Evolutionary conservation across 2,113 vertebrate species (phyloP), one percentile per base, ranked within the genome.

Genomic region (Cranoglanis bouderius): DNA sequence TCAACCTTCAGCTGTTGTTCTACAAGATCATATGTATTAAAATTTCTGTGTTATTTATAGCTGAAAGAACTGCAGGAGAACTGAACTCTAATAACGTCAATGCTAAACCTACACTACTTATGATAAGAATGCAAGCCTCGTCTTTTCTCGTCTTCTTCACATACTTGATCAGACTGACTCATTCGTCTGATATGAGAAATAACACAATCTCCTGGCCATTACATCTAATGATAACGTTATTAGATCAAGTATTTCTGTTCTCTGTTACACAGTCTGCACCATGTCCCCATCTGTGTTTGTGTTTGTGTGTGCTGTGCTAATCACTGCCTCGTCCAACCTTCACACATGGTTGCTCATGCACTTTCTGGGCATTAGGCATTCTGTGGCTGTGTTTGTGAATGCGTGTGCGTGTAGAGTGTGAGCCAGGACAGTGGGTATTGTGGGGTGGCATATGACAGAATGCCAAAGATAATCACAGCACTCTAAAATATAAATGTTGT

Each of bases 341-440:
- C 94, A 95, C 94, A 91, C 92, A 93, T 94, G 94, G 94, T 95
- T 94, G 95, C 92, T 89, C 89, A 82, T 88, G 49, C 74, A 91
- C 74, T 72, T 83, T 70, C 59, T 93, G 92, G 91, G 84, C 70
- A 49, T 24, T 59, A 61, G 89, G 92, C 85, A 81, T 80, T 82
- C 46, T 83, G 72, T 61, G 63, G 43, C 13, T 61, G 49, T 84
- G 40, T 80, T 43, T 53, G 74, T 67, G 67, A 8, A 49, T 80
- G 57, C 53, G 3, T 80, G 75, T 38, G 40, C 61, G 5, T 77
- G 46, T 78, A 29, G 75, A n/a, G 13, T 65, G 59, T 74, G 55
- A 29, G 81, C 81, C 55, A 77, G 87, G 59, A 26, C 75, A 82
- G 43, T 67, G 55, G 87, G 82, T 29, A 82, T 49, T 10, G 75